These are phyloP conservation scores for Hephaestus fuliginosus DNA, from an alignment of 2,797 vertebrate genomes.

Conservation along the genomic window DNA sequence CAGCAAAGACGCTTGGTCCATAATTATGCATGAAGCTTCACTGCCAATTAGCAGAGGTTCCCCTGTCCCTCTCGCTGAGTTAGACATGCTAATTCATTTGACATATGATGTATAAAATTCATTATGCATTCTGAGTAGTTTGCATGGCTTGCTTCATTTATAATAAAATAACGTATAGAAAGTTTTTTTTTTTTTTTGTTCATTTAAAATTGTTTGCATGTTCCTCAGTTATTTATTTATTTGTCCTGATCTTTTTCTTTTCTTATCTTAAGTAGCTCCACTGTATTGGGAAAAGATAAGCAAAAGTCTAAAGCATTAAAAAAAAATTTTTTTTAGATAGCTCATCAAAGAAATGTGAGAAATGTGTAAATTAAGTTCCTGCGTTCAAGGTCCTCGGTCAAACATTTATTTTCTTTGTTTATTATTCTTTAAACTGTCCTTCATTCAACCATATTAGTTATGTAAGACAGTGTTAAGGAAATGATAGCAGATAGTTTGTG, in stretches of 20 bases:
- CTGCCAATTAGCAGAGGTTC: constrained; percentile 90
- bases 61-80: constrained; percentile 88
- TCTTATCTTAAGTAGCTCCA: constrained; percentile 15
- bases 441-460: constrained; percentile 7
- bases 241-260: constrained; percentile 41
- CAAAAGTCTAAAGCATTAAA: constrained; percentile 24
- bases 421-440: constrained; percentile 15
- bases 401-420: constrained; percentile 34
- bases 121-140: constrained; percentile 91
- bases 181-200: constrained; percentile 57
- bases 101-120: constrained; percentile 90
- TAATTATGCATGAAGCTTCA: constrained; percentile 89
- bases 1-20: constrained; percentile 85
- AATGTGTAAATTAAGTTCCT: constrained; percentile 41
- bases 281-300: constrained; percentile 17
- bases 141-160: constrained; percentile 87
- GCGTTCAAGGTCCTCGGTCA: not conserved
- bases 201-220: constrained; percentile 62
- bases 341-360: constrained; percentile 22
- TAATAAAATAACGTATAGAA: constrained; percentile 82
- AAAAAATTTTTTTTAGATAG: constrained; percentile 41
- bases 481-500: not conserved
- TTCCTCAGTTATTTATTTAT: constrained; percentile 11
- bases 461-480: constrained; percentile 4
- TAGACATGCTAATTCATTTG: constrained; percentile 90